These are phyloP conservation scores for Aulostomus chinensis DNA, from an alignment of 2,797 vertebrate species.

Conservation along the genomic window DNA sequence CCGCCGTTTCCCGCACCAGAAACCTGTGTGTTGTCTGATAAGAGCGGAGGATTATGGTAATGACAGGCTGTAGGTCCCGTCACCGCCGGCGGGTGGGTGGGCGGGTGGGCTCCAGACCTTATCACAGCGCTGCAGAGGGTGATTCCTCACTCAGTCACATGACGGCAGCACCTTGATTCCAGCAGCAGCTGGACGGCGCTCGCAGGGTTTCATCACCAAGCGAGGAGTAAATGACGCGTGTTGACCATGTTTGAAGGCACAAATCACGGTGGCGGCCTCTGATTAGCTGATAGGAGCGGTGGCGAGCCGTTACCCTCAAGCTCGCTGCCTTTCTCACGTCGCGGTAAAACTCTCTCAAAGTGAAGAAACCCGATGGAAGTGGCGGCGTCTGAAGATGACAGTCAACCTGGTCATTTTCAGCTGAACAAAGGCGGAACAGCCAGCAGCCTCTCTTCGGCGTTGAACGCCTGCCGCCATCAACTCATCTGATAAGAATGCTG, in stretches of 20 bases:
- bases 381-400: too few species aligned
- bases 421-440: neutral
- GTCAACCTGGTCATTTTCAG: slow-evolving; percentile 2
- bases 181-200: neutral
- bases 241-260: slow-evolving; percentile 13
- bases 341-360: too few species aligned
- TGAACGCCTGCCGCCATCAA: slow-evolving; percentile 17
- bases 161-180: slow-evolving; percentile 44
- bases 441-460: too few species aligned
- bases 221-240: neutral
- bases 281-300: too few species aligned
- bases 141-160: slow-evolving; percentile 52
- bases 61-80: slow-evolving; percentile 45
- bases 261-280: neutral
- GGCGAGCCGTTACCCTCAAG: too few species aligned
- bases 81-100: slow-evolving; percentile 7
- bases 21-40: too few species aligned
- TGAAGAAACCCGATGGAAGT: too few species aligned
- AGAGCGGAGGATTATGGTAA: slow-evolving; percentile 58
- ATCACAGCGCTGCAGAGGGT: slow-evolving; percentile 53
- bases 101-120: slow-evolving; percentile 48
- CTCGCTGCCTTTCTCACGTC: too few species aligned
- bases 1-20: too few species aligned
- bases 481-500: slow-evolving; percentile 52
- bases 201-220: slow-evolving; percentile 33